phyloP scores from a whole-genome alignment of 1,140 invertebrate genomes.

The Tetragonula clypearis region DNA sequence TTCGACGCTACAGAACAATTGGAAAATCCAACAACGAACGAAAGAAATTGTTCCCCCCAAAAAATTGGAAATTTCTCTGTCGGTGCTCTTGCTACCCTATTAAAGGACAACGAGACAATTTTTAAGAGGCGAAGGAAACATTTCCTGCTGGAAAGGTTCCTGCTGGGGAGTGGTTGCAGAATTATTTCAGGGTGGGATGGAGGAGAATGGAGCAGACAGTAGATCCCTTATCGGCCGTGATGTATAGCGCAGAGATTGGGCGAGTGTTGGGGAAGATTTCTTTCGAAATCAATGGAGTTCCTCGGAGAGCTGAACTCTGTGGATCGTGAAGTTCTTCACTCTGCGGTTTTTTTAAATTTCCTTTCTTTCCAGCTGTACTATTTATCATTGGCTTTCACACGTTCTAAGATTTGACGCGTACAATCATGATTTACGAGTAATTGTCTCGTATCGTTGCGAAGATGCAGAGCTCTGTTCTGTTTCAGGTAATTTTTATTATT shows the following conservation, averaged over 20 bases:
- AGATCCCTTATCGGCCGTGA: constrained; percentile 6
- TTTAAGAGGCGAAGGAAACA: too few species aligned
- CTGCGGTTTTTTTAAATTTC: background rate
- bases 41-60: too few species aligned
- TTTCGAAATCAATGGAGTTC: background rate
- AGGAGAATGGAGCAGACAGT: constrained; percentile 1
- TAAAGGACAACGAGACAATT: background rate
- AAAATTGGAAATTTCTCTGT: too few species aligned
- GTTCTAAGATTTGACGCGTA: background rate
- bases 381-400: background rate
- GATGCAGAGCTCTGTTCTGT: background rate
- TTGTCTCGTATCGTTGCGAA: background rate
- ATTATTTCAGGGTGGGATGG: background rate
- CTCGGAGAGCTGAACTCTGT: background rate
- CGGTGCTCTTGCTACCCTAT: too few species aligned
- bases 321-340: background rate
- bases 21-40: too few species aligned
- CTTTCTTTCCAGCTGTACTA: too few species aligned
- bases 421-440: background rate
- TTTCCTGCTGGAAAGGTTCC: background rate
- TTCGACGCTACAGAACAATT: too few species aligned
- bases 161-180: background rate
- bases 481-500: background rate
- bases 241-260: constrained; percentile 7
- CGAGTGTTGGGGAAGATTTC: background rate